Evolutionary conservation across 2,797 vertebrate genomes (phyloP).

Genomic region (Anguilla obscura): DNA sequence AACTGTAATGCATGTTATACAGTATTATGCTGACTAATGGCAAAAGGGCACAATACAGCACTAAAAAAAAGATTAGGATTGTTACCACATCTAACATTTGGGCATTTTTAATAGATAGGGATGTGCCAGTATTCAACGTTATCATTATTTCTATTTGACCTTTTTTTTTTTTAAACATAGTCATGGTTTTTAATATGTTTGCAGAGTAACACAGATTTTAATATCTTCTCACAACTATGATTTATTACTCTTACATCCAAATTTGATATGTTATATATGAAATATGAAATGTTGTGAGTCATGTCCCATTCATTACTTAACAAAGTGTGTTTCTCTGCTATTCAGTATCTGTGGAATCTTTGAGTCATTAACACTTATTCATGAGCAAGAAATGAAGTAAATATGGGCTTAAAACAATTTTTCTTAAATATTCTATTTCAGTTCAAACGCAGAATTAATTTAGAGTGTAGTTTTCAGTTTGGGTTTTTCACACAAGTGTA

Average conservation of each 20-base stretch:
- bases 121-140: not conserved
- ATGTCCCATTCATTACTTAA: not conserved
- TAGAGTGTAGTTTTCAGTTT: not conserved
- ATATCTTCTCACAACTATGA: not conserved
- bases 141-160: not conserved
- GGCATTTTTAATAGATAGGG: not conserved
- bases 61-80: not conserved
- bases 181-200: not conserved
- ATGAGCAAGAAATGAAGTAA: not conserved
- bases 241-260: not conserved
- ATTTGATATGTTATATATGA: not conserved
- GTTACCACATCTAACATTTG: not conserved
- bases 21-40: conserved; percentile 1
- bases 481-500: not conserved
- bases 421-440: not conserved
- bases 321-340: not conserved
- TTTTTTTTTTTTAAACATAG: not conserved
- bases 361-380: not conserved
- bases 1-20: conserved; percentile 9
- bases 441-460: not conserved
- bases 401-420: not conserved
- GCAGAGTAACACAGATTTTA: not conserved
- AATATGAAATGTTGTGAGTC: not conserved
- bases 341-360: not conserved
- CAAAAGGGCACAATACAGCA: not conserved